Evolutionary conservation across 2,113 vertebrate species (phyloP), one percentile per base, ranked within the genome.

Genomic region (Eonycteris spelaea): DNA sequence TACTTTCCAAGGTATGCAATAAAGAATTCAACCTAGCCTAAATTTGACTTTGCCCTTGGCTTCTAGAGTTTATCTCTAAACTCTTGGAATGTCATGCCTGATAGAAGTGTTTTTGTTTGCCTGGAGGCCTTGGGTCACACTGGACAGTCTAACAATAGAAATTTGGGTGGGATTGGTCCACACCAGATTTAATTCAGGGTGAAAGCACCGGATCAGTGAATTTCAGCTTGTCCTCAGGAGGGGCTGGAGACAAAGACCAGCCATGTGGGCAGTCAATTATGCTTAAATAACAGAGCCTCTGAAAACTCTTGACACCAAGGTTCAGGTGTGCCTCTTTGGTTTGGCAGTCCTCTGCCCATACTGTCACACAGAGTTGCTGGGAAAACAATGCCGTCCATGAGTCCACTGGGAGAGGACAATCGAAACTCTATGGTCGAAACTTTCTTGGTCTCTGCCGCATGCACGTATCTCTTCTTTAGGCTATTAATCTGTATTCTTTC

Each of bases 351-450:
- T 89, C 18, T 26, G 45, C n/a, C 21, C 19, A 75, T 9, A n/a
- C 0, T 51, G 15, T n/a, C 67, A 43, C 1, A 55, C 6, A 59
- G 18, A 19, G 14, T 10, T 70, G 38, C 21, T 61, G 38, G 28
- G 45, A 43, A 79, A 35, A 70, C 12, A 65, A 4, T 1, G 26
- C 6, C 35, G 12, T 35, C 35, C 11, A 1, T 19, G 26, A 59
- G 13, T 71, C 71, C 21, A 40, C 2, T 8, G 18, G 7, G 7
- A 79, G 2, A 87, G 22, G 24, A 48, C 22, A 90, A 45, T 8
- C 0, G 2, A 4, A 77, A 71, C 38, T 90, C 18, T 2, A 7
- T 0, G 5, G 30, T 67, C 8, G 1, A 51, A 45, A 43, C 3
- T 57, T 79, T 40, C 70, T 55, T 59, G 16, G 26, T 57, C 5